phyloP scores from a whole-genome alignment of 2,113 vertebrate species.

The Tringa solitaria region DNA sequence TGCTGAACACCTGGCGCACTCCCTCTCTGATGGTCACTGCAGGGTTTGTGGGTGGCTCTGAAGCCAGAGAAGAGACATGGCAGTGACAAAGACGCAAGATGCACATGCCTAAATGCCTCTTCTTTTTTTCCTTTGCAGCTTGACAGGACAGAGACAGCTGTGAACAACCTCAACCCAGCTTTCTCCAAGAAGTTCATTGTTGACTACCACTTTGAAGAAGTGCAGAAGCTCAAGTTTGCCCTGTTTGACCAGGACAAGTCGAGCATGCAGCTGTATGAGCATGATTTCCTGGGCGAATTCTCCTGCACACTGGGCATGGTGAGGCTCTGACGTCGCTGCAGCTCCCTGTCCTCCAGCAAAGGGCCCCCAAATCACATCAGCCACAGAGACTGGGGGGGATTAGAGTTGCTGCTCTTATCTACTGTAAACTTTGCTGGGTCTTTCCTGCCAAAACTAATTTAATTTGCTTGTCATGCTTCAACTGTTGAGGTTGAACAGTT shows the following conservation, averaged over 20 bases:
- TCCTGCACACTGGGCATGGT: conserved; percentile 92
- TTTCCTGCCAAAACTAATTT: background rate
- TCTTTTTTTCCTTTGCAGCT: conserved; percentile 71
- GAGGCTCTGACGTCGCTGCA: background rate
- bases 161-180: conserved; percentile 96
- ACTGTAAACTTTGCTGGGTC: background rate
- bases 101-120: background rate
- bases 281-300: conserved; percentile 95
- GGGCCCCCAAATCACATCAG: background rate
- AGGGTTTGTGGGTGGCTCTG: background rate
- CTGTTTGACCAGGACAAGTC: conserved; percentile 98
- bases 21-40: background rate
- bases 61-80: background rate
- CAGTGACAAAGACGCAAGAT: background rate
- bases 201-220: conserved; percentile 96
- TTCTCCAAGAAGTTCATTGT: conserved; percentile 94
- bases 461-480: background rate
- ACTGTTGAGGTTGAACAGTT: background rate
- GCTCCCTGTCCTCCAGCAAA: background rate
- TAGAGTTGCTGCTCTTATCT: background rate
- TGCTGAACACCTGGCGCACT: background rate
- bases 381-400: rapidly evolving
- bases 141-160: conserved; percentile 90
- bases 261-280: conserved; percentile 89
- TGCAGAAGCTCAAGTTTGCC: conserved; percentile 96